Evolutionary conservation across 2,113 vertebrate genomes (phyloP), one percentile per base, ranked within the genome.

Genomic region (Bostrychus sinensis): DNA sequence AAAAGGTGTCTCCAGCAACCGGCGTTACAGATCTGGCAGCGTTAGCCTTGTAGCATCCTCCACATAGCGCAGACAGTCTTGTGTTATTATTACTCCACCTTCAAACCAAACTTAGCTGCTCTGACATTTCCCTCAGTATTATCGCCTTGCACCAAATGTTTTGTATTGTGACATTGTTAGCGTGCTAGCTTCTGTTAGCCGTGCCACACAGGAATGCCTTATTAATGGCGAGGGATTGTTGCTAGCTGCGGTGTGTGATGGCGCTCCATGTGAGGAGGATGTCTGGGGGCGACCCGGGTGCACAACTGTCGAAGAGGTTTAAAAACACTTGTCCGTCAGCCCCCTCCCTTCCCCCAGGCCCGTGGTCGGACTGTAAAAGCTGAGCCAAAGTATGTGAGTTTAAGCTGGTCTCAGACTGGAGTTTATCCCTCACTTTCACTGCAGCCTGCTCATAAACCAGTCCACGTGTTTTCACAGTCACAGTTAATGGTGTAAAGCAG

Each of bases 161-260:
- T 66, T 56, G 56, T 64, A 51, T 36, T 62, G 72, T 70, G 76
- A 76, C 75, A 75, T 81, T 78, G 63, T 77, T 81, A 81, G 83
- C 85, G 1, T 48, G 74, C 74, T 84, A 82, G 57, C 75, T 4
- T n/a, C 11, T 5, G 77, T 38, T 86, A 86, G 81, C 79, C 22
- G 45, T 25, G 22, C 19, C 58, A 14, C 79, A 34, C 1, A 37
- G 66, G 63, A 72, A 76, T 78, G 71, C 69, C 43, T 60, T 11
- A 8, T 55, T 61, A 50, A 74, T 38, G 71, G 57, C 60, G 58
- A 36, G 38, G 17, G 60, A 22, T 9, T 62, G 30, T 8, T 55
- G 72, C 71, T 85, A 72, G 65, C 67, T 17, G 1, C 20, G 3
- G 0, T 56, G 71, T 55, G 43, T 23, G 20, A 46, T 5, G 11